Conservation (phyloP, 2,113 vertebrate species). For the Notiomystis cincta region DNA sequence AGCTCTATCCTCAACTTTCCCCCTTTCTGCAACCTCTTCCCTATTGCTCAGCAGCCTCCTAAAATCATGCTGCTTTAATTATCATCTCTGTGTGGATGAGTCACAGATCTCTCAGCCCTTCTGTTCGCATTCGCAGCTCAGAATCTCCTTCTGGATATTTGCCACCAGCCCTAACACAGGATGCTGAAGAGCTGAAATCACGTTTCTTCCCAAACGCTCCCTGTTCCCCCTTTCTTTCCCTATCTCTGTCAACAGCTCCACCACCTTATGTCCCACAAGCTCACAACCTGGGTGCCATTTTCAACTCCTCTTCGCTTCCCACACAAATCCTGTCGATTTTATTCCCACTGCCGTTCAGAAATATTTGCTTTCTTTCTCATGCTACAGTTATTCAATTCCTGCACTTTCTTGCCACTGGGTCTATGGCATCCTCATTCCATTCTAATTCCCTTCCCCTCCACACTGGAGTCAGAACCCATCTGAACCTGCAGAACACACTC, state of each 20-base stretch:
- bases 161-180: constrained; percentile 17
- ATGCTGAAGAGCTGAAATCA: constrained; percentile 21
- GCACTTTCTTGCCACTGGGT: background rate
- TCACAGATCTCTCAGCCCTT: constrained; percentile 55
- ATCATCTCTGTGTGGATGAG: constrained; percentile 8
- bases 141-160: constrained; percentile 56
- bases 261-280: constrained; percentile 53
- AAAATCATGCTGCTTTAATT: constrained; percentile 62
- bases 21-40: background rate
- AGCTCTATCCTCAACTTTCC: background rate
- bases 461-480: background rate
- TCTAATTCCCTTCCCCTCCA: background rate
- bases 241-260: constrained; percentile 19
- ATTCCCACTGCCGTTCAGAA: constrained; percentile 13
- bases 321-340: constrained; percentile 52
- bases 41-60: constrained; percentile 33
- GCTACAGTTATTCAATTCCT: background rate
- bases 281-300: constrained; percentile 58
- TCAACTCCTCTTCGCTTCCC: constrained; percentile 31
- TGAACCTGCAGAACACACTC: background rate
- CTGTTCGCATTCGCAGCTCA: constrained; percentile 37
- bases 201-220: constrained; percentile 5
- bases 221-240: background rate
- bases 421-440: background rate
- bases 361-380: background rate